Base-by-base conservation (phyloP, 2,113 vertebrate species). In the Myxocyprinus asiaticus region DNA sequence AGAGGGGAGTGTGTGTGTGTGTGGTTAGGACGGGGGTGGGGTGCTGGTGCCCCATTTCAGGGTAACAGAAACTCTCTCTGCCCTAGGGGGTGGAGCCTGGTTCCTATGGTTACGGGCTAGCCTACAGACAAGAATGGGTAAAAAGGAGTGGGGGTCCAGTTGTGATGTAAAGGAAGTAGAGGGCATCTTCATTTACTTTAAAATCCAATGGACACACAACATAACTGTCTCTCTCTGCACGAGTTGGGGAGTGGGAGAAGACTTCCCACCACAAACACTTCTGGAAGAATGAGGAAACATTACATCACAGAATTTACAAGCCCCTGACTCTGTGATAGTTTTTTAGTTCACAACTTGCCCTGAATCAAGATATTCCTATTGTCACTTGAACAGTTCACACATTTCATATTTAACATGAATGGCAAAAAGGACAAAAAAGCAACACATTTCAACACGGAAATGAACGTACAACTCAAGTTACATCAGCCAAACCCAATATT, bases 81-180 rank as follows among this genome's bases (percentile, higher is more conserved):
- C 88, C 89, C 89, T 51, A 69, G 84, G 89, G 89, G 89, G 88
- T 92, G 89, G 90, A 89, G 89, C 86, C 89, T 86, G 73, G 90
- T 92, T 90, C 76, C 89, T 87, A 92, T 93, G 90, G 92, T 89
- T 86, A 92, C 90, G 42, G 69, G 82, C 86, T 90, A 89, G 87
- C 87, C 90, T 89, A 91, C 88, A 88, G 87, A 91, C 88, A 90
- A 87, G 83, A 87, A 90, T 33, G 22, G 86, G 85, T 87, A 86
- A 83, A 88, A 85, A 84, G 82, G 33, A 88, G 79, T 84, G 88
- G 71, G 64, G 80, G 80, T 65, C 53, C 58, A 67, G 76, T 81
- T 88, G 87, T 90, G 88, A 90, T 72, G 78, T 77, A 84, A 86
- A 83, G 70, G 75, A 89, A 87, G 84, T 86, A 83, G 70, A 83